Conservation (phyloP, 2,888 invertebrate genomes). For the Diachrysia chrysitis region DNA sequence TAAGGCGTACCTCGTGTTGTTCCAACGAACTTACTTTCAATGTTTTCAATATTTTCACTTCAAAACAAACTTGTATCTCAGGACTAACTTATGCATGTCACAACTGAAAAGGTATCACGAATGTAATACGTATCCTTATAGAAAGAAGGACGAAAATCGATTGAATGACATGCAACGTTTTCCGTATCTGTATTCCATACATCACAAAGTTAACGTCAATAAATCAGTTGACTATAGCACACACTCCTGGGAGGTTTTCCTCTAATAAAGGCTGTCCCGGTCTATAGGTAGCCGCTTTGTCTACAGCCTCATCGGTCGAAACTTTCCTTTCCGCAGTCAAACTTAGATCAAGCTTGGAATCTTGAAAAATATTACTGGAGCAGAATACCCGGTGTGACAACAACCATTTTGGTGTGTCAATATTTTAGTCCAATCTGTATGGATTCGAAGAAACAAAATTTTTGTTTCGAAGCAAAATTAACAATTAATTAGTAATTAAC, state of each 20-base stretch:
- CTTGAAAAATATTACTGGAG: slow-evolving; percentile 58
- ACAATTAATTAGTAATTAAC: neutral
- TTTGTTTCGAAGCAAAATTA: neutral
- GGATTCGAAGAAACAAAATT: neutral
- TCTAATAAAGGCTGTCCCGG: slow-evolving; percentile 76
- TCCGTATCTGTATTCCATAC: slow-evolving; percentile 54
- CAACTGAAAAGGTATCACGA: slow-evolving; percentile 3
- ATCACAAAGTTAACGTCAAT: slow-evolving; percentile 63
- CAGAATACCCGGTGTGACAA: slow-evolving; percentile 59
- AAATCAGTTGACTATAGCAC: slow-evolving; percentile 72
- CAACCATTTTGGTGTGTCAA: slow-evolving; percentile 66
- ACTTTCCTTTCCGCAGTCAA: slow-evolving; percentile 87
- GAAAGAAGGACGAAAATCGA: slow-evolving; percentile 32
- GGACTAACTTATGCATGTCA: slow-evolving; percentile 21
- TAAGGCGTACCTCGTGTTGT: neutral
- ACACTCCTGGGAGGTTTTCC: slow-evolving; percentile 68
- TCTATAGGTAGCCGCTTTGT: slow-evolving; percentile 80
- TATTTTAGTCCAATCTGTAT: neutral
- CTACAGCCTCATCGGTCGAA: slow-evolving; percentile 81
- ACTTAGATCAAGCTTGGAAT: slow-evolving; percentile 83
- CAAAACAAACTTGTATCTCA: slow-evolving; percentile 18
- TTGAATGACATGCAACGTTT: slow-evolving; percentile 31
- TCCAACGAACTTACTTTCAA: slow-evolving; percentile 3
- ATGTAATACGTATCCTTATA: neutral
- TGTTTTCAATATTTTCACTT: slow-evolving; percentile 28